These are phyloP conservation scores for Polypedilum pembai DNA, from an alignment of 1,140 invertebrate species.

Conservation along the genomic window DNA sequence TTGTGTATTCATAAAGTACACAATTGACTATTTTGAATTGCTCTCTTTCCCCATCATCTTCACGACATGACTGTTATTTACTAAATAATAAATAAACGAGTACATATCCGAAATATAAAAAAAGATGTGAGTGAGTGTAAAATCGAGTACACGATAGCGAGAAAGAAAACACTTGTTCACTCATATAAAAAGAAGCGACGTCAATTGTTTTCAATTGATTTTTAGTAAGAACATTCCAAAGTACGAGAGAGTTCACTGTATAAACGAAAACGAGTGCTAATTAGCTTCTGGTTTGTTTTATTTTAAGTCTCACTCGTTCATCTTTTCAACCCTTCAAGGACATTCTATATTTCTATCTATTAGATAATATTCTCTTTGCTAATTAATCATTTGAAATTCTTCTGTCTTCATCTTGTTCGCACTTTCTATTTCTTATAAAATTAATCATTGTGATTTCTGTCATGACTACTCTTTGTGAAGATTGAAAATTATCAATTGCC, in stretches of 20 bases:
- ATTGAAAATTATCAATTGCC: too few relatives aligned
- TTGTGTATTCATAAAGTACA: constrained; percentile 6
- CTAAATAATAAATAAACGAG: too few relatives aligned
- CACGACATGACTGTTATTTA: too few relatives aligned
- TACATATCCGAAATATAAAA: too few relatives aligned
- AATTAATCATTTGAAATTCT: not conserved
- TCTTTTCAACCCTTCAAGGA: not conserved
- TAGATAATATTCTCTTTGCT: not conserved
- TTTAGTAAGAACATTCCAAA: too few relatives aligned
- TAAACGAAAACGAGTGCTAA: too few relatives aligned
- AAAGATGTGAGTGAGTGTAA: not conserved
- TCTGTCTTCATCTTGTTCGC: not conserved
- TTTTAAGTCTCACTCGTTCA: too few relatives aligned
- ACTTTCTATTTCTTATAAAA: not conserved
- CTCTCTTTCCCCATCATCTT: not conserved
- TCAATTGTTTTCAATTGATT: constrained; percentile 14
- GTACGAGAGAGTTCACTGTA: too few relatives aligned
- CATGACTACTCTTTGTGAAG: too few relatives aligned
- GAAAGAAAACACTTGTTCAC: constrained; percentile 8
- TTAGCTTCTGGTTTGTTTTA: too few relatives aligned
- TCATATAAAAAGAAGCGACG: not conserved
- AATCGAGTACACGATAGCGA: not conserved
- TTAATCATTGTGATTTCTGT: not conserved
- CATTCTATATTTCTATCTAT: not conserved
- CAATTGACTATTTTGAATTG: constrained; percentile 3